Evolutionary conservation across 1,140 invertebrate genomes (phyloP).

Genomic region (Tetramorium parvispinum): DNA sequence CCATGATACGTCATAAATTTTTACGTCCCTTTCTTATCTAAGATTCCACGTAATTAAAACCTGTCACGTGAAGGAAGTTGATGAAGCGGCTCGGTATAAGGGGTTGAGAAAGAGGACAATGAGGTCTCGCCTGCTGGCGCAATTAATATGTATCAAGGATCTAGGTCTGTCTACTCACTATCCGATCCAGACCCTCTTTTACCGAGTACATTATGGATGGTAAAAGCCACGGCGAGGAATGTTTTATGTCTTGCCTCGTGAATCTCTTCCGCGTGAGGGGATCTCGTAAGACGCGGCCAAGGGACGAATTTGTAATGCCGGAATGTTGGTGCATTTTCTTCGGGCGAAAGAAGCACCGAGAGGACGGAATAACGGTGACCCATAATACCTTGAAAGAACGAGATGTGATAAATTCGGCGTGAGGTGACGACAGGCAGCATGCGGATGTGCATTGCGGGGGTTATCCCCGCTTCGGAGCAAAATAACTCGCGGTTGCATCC

Average conservation of each 20-base stretch:
- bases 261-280: background rate
- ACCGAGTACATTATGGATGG: slow-evolving; percentile 7
- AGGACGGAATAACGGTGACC: slow-evolving; percentile 9
- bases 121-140: slow-evolving; percentile 10
- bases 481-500: slow-evolving; percentile 50
- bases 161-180: slow-evolving; percentile 32
- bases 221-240: slow-evolving; percentile 36
- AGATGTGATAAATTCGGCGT: slow-evolving; percentile 41
- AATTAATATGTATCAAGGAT: slow-evolving; percentile 62
- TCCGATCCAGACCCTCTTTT: slow-evolving; percentile 36
- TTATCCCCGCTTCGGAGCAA: slow-evolving; percentile 53
- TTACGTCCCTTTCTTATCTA: background rate
- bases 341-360: background rate
- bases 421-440: slow-evolving; percentile 21
- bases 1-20: background rate
- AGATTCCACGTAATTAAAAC: slow-evolving; percentile 35
- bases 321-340: slow-evolving; percentile 4
- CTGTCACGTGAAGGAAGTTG: slow-evolving; percentile 26
- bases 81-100: slow-evolving; percentile 9
- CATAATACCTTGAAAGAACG: slow-evolving; percentile 39
- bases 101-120: slow-evolving; percentile 14
- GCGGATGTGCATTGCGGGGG: background rate
- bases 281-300: slow-evolving; percentile 30
- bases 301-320: slow-evolving; percentile 50
- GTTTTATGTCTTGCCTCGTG: slow-evolving; percentile 24